These are phyloP conservation scores for Poeciliopsis turrubarensis DNA, from an alignment of 2,113 vertebrate genomes.

Conservation along the genomic window DNA sequence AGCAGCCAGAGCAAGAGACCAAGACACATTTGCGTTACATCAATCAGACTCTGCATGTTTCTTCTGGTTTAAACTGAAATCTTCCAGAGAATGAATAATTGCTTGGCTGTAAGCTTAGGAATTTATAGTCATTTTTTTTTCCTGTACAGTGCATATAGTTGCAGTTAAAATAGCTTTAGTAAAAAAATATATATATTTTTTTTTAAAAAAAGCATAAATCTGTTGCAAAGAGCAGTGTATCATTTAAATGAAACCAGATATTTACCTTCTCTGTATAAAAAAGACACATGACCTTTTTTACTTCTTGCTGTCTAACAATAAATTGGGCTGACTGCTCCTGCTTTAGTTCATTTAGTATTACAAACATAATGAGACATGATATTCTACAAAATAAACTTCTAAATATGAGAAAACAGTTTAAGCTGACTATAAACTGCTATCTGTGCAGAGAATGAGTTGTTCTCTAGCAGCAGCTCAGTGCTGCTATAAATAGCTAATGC, in stretches of 20 bases:
- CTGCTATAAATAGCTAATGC: conserved; percentile 52
- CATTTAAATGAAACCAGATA: background rate
- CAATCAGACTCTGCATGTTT: too few relatives aligned
- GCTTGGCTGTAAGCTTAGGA: background rate
- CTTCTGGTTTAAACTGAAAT: background rate
- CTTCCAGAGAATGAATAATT: background rate
- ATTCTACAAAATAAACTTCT: too few relatives aligned
- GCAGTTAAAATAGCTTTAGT: background rate
- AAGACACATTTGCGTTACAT: too few relatives aligned
- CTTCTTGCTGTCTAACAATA: too few relatives aligned
- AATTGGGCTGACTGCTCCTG: too few relatives aligned
- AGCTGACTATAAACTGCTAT: conserved; percentile 5
- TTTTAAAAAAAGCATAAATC: background rate
- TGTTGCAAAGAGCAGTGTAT: background rate
- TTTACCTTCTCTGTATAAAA: background rate
- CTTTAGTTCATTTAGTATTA: too few relatives aligned
- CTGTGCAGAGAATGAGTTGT: background rate
- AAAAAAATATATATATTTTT: background rate
- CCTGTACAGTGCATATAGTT: background rate
- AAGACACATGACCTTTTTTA: background rate
- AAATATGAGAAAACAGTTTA: background rate
- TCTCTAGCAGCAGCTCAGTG: background rate
- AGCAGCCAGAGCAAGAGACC: too few relatives aligned
- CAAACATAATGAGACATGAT: too few relatives aligned
- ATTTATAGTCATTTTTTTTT: background rate